Evolutionary conservation across 2,888 invertebrate genomes (phyloP), one percentile per base, ranked within the genome.

Genomic region (Dynastes tityus): DNA sequence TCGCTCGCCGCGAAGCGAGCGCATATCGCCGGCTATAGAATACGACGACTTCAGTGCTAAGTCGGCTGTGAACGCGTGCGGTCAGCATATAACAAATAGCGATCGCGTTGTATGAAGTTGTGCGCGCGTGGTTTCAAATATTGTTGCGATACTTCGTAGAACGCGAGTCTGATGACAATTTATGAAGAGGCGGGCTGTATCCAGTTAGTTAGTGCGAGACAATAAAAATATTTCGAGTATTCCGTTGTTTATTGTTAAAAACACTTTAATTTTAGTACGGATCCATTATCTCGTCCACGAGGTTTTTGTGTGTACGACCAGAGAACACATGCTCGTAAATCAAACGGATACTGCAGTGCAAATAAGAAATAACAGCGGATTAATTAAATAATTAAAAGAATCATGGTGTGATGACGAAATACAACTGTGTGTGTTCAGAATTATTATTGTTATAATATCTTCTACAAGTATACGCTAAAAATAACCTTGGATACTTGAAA

Each of bases 221-320:
- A 11, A 16, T 16, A 16, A 16, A 16, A 16, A 16, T 16, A 16
- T 51, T 13, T 22, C 49, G 64, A 16, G n/a, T n/a, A 55, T 22
- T 40, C 11, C 65, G 51, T 13, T 73, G 73, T 73, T 73, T 73
- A 53, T 58, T n/a, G 55, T 45, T 8, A 32, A 45, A 11, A 22
- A 55, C 55, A 22, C n/a, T 40, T 73, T 73, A 73, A 58, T 58
- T 40, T 58, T 73, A 73, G 40, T 58, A 73, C 55, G 16, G 22
- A 5, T n/a, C 37, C 16, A 73, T 73, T 73, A 73, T 73, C 73
- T 73, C 73, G 58, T 73, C 73, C 73, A 73, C 73, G 73, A 58
- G 73, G 58, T 58, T 73, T 73, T 40, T 58, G 58, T 73, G 58
- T 58, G 58, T 73, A 40, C 45, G 45, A 9, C 45, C 5, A 70